A percentile compares a stretch with the other conserved stretches of the same genome.
These are phyloP conservation scores for Felis chaus DNA, from an alignment of 2,113 vertebrate species.

Conservation along the genomic window DNA sequence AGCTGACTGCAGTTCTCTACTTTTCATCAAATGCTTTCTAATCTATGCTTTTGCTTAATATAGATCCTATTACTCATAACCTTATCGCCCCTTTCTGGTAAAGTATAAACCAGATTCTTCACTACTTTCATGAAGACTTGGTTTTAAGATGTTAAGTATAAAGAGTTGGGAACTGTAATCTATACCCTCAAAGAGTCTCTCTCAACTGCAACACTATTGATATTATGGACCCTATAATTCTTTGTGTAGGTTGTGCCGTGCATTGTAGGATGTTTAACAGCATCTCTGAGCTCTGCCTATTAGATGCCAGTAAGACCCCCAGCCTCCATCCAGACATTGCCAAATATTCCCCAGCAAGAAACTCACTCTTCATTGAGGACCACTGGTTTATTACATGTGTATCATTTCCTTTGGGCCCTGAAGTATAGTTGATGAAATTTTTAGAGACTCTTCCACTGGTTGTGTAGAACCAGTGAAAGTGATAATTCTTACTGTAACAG, in stretches of 20 bases:
- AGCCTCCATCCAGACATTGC: neutral
- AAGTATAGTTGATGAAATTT: neutral
- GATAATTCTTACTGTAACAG: neutral
- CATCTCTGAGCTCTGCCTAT: neutral
- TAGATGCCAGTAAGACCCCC: neutral
- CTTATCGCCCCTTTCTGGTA: neutral
- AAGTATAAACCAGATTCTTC: neutral
- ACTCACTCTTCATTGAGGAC: neutral
- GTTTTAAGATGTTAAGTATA: neutral
- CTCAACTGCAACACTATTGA: neutral
- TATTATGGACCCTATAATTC: neutral
- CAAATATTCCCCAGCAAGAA: neutral
- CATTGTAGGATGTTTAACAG: neutral
- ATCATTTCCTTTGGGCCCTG: slow-evolving; percentile 13
- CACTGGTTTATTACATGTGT: neutral
- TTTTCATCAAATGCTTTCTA: slow-evolving; percentile 25
- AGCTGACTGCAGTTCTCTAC: neutral
- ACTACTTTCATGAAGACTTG: slow-evolving; percentile 11
- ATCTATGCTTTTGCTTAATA: neutral
- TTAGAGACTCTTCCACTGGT: neutral
- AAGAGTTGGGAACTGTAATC: neutral
- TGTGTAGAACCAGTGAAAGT: neutral
- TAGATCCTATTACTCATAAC: neutral
- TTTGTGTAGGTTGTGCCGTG: neutral
- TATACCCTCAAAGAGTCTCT: neutral